Evolutionary conservation across 2,113 vertebrate species (phyloP), one percentile per base, ranked within the genome.

Genomic region (Empidonax alnorum): DNA sequence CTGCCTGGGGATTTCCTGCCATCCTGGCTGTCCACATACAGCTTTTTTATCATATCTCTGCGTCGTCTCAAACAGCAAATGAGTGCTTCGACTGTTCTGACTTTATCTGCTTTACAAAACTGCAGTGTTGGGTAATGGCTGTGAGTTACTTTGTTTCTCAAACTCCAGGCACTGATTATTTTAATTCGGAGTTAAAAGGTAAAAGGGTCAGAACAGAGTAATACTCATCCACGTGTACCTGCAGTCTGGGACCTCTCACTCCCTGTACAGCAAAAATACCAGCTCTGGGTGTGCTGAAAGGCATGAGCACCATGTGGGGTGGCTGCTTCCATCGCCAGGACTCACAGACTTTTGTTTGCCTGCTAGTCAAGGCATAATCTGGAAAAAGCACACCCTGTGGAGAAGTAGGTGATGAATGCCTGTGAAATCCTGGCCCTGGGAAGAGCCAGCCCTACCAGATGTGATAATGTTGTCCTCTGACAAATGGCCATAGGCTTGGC

Each of bases 391-490:
- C 89, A 80, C 12, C 4, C 89, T 87, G 67, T 65, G 66, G 87
- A 93, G 91, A 74, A 94, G 66, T 22, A 46, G 46, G 84, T 95
- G 95, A 93, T 95, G 85, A 89, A 96, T 95, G 94, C 63, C 47
- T 94, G 52, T 49, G 62, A 93, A 95, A 81, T 96, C 75, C 90
- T 89, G 76, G 93, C 94, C 61, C 77, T 27, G 52, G 72, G 80
- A 96, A 93, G 53, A 74, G 58, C 58, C 80, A 77, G 35, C 39
- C 39, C 63, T 95, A 87, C 94, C 89, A 94, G 92, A 95, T 14
- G 4, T 52, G 88, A 92, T 89, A 91, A 56, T 20, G 79, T 66
- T 90, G 88, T 97, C 73, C 78, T 94, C 85, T 92, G 80, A 90
- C 71, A 89, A 93, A 87, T 47, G 46, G 62, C n/a, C 81, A 4